A percentile compares a stretch with the other conserved stretches of the same genome.
These are phyloP conservation scores for Mungos mungo DNA, from an alignment of 2,113 vertebrate species.

Conservation along the genomic window DNA sequence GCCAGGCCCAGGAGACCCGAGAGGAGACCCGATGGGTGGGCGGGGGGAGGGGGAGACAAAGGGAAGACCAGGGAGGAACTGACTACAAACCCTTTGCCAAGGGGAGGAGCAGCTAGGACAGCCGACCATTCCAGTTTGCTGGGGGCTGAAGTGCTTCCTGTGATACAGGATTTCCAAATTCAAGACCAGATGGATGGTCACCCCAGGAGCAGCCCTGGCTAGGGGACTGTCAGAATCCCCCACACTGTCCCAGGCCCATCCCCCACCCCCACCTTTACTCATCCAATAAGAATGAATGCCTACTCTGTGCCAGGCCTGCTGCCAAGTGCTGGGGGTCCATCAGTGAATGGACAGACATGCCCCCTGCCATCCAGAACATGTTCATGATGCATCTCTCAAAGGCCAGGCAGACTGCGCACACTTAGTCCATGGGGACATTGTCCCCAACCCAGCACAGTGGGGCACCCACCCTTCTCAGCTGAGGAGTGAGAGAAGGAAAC, in stretches of 20 bases:
- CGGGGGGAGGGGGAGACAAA: neutral
- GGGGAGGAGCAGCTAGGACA: neutral
- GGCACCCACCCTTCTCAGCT: neutral
- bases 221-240: neutral
- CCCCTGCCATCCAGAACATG: neutral
- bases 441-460: neutral
- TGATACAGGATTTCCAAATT: neutral
- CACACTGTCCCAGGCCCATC: neutral
- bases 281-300: neutral
- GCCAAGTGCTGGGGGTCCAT: neutral
- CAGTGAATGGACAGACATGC: neutral
- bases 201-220: neutral
- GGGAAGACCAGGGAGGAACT: neutral
- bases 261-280: neutral
- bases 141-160: neutral
- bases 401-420: neutral
- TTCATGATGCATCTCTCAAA: neutral
- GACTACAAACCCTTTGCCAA: neutral
- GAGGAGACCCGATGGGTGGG: conserved; percentile 44
- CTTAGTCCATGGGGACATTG: neutral
- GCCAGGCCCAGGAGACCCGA: neutral
- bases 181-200: neutral
- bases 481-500: neutral
- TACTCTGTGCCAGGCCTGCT: neutral
- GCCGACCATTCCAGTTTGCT: neutral